A percentile compares a stretch with the other conserved stretches of the same genome.
Evolutionary conservation across 2,113 vertebrate genomes (phyloP).

Genomic region (Scomber colias): DNA sequence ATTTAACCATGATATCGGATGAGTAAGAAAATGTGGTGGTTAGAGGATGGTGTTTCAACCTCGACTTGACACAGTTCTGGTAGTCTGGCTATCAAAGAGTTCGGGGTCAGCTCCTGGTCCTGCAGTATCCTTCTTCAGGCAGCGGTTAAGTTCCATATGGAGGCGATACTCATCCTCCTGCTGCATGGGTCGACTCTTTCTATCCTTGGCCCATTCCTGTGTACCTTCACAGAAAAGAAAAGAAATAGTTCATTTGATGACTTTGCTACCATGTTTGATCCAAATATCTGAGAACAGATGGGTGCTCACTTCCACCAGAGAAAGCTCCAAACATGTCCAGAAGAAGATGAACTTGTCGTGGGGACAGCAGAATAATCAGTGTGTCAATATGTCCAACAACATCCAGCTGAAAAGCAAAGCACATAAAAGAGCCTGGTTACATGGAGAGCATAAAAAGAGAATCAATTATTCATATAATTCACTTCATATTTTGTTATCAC

Average conservation of each 20-base stretch:
- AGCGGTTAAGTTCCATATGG: conserved; percentile 95
- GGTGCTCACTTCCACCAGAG: conserved; percentile 89
- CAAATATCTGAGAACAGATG: neutral
- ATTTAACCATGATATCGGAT: neutral
- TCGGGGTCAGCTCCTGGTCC: conserved; percentile 88
- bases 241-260: neutral
- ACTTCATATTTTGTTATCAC: neutral
- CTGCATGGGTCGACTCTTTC: conserved; percentile 95
- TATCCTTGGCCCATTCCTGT: conserved; percentile 90
- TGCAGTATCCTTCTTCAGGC: conserved; percentile 91
- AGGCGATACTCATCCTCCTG: conserved; percentile 97
- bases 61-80: conserved; percentile 94
- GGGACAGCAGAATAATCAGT: conserved; percentile 91
- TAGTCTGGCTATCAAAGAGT: conserved; percentile 92
- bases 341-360: conserved; percentile 95
- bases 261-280: neutral
- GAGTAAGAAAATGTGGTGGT: neutral
- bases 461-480: neutral
- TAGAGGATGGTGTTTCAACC: conserved; percentile 77
- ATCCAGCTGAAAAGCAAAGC: conserved; percentile 88
- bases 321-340: conserved; percentile 94
- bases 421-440: conserved; percentile 14
- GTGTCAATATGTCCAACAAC: conserved; percentile 93
- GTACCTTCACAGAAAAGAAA: conserved; percentile 79
- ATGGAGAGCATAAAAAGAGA: neutral